Base-by-base conservation (phyloP, 2,888 invertebrate species). In the Drosophila robusta region DNA sequence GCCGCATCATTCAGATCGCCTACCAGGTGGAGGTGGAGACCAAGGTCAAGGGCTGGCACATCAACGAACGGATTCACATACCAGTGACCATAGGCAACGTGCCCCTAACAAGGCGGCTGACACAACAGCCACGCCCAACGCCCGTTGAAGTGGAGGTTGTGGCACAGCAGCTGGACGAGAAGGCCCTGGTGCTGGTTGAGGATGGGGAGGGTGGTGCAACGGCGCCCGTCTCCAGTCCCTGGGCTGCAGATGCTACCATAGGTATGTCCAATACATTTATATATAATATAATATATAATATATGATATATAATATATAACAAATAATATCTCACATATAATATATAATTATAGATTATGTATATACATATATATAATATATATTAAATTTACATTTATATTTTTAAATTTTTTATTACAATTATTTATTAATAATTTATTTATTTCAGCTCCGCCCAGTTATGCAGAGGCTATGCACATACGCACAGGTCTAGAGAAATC, bases 61-160 rank as follows among this genome's bases (percentile, higher is more conserved):
- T 65, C 1, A 87, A 89, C 70, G 82, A 89, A 9, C 54, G 70
- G 0, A 66, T 90, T 0, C 77, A 73, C 0, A 75, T 90, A 41
- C 91, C 92, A 0, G 77, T 92, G 0, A 90, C 90, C 9, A 91
- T 93, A 44, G 92, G 92, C 9, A 91, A 90, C 70, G 86, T 92
- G 1, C 92, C 92, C 0, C 62, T 83, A 3, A 62, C 63, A 2
- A 39, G 34, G 4, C 60, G 67, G 6, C 66, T 50, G 14, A 70
- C 66, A 29, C 64, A 70, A 38, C 80, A 76, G 49, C 70, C 65
- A 3, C 72, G 50, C 1, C n/a, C 24, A 22, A 36, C 41, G n/a
- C 44, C 66, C 4, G 41, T 65, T 0, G 77, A 75, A 14, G 39
- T 74, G n/a, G 60, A 65, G 22, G 64, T 71, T n/a, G 63, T 58